A percentile compares a stretch with the other conserved stretches of the same genome.
Conservation (phyloP, 2,888 invertebrate genomes). For the Laspeyria flexula region DNA sequence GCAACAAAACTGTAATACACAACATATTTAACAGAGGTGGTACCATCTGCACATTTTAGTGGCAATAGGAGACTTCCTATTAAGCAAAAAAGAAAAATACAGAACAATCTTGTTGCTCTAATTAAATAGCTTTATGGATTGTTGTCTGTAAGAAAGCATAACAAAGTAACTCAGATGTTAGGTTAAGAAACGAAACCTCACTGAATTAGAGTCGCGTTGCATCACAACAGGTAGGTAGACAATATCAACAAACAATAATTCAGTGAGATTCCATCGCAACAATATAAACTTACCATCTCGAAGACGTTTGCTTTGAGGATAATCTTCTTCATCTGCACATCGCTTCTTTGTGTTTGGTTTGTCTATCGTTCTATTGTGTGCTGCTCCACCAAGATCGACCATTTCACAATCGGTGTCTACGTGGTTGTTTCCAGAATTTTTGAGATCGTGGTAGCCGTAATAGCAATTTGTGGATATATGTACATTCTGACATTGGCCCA, state of each 20-base stretch:
- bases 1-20: slow-evolving; percentile 67
- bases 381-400: slow-evolving; percentile 56
- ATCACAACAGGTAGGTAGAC: background rate
- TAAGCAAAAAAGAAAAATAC: slow-evolving; percentile 29
- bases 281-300: slow-evolving; percentile 74
- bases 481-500: slow-evolving; percentile 76
- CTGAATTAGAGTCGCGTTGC: slow-evolving; percentile 44
- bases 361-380: slow-evolving; percentile 38
- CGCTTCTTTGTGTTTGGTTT: slow-evolving; percentile 70
- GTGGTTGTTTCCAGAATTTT: slow-evolving; percentile 52
- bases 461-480: slow-evolving; percentile 84
- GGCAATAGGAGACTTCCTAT: slow-evolving; percentile 59
- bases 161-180: slow-evolving; percentile 8
- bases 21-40: slow-evolving; percentile 9
- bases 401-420: slow-evolving; percentile 75
- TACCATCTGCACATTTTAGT: slow-evolving; percentile 31
- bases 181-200: slow-evolving; percentile 57
- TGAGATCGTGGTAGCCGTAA: slow-evolving; percentile 79
- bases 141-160: slow-evolving; percentile 19
- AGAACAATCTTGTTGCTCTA: slow-evolving; percentile 44
- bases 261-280: slow-evolving; percentile 59
- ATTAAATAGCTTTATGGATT: slow-evolving; percentile 11
- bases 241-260: slow-evolving; percentile 35
- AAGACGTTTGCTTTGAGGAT: slow-evolving; percentile 71
- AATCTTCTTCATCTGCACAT: slow-evolving; percentile 68